Evolutionary conservation across 2,113 vertebrate genomes (phyloP).

Genomic region (Halichoeres trimaculatus): DNA sequence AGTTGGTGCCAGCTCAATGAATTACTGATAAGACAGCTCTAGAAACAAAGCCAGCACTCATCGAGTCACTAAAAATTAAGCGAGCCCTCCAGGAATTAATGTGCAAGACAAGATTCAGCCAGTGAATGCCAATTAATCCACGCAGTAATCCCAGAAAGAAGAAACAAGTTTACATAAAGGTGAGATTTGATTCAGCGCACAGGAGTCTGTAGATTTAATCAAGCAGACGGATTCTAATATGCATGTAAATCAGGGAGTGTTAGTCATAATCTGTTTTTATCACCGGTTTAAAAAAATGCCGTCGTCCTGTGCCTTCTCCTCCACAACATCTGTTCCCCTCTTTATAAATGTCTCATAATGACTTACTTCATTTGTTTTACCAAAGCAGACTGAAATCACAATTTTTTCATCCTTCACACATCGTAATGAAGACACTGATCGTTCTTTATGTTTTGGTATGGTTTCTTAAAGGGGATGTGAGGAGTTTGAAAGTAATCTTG

Average conservation of each 20-base stretch:
- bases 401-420: too few species aligned
- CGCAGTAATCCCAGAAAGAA: conserved; percentile 19
- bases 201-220: conserved; percentile 40
- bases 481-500: too few species aligned
- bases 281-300: neutral
- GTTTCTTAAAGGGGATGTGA: too few species aligned
- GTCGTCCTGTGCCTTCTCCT: neutral
- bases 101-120: conserved; percentile 44
- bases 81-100: conserved; percentile 34
- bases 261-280: conserved; percentile 51
- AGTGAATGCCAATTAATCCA: conserved; percentile 52
- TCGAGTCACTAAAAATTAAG: conserved; percentile 29
- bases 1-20: neutral
- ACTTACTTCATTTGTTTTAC: neutral
- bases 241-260: conserved; percentile 52
- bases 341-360: neutral
- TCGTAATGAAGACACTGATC: too few species aligned
- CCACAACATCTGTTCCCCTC: neutral
- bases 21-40: conserved; percentile 35
- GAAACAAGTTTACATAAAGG: conserved; percentile 31
- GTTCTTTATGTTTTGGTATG: too few species aligned
- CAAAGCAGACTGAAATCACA: too few species aligned
- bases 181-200: conserved; percentile 42
- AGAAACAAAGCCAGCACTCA: conserved; percentile 25
- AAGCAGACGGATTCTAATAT: conserved; percentile 48